Base-by-base conservation (phyloP, 2,113 vertebrate genomes). In the Nyctibius bracteatus region DNA sequence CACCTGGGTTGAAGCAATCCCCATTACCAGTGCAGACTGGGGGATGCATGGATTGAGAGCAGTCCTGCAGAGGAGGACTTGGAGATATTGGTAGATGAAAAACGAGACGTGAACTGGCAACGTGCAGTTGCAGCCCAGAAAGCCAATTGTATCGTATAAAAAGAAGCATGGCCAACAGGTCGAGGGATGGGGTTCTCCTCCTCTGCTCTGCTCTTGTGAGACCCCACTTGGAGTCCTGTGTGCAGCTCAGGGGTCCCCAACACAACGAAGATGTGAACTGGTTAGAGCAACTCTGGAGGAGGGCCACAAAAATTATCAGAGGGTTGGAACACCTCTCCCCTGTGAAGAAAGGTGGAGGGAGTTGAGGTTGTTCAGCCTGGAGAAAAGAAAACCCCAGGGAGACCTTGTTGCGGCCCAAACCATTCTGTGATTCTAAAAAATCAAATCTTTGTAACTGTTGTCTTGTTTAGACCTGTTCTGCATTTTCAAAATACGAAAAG, bases 181-280 rank as follows among this genome's bases (percentile, higher is more conserved):
- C 27, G 18, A 61, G 11, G 17, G 7, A 8, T 43, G 12, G 35
- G 52, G 62, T 72, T 61, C 14, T 72, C 3, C 25, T 43, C 12
- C 19, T 80, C 19, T 81, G 6, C 19, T 80, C 19, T 81, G 6
- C 35, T 80, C 19, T 52, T 28, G 10, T 72, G 51, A 51, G 59
- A 28, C 11, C 0, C 3, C 3, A 16, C 28, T 10, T 51, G 41
- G 17, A 52, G 21, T 43, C 6, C 35, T 61, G 8, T 4, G 2
- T 59, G 30, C 6, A 37, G 8, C 8, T 46, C 33, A 43, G 44
- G 7, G 6, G 3, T 28, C 15, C 13, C 12, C 37, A 66, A 27
- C 7, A 7, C 16, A 68, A 14, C 15, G 8, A 44, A 14, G 41
- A 5, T 3, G 0, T 55, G 14, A 43, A 52, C 12, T 4, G 2